A percentile compares a stretch with the other conserved stretches of the same genome.
These are phyloP conservation scores for Rhombomys opimus DNA, from an alignment of 2,113 vertebrate species.

Conservation along the genomic window DNA sequence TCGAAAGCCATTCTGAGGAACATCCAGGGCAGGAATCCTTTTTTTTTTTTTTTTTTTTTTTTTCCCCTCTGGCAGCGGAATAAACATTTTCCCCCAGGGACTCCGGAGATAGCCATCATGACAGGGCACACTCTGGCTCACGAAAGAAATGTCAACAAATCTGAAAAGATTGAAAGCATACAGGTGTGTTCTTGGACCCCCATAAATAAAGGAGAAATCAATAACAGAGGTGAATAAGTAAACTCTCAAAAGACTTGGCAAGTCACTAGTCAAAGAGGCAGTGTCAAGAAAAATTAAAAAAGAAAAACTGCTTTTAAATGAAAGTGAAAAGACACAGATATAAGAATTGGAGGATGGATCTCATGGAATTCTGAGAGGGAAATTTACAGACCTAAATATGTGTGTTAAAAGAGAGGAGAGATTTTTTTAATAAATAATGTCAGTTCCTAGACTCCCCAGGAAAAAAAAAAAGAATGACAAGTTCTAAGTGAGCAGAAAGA, in stretches of 20 bases:
- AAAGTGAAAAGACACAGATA: neutral
- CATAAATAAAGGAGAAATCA: neutral
- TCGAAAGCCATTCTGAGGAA: neutral
- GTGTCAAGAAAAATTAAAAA: neutral
- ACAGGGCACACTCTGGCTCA: neutral
- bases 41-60: no score
- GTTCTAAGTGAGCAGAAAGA: neutral
- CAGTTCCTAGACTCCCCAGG: neutral
- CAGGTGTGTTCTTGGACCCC: constrained; percentile 28
- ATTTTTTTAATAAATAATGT: neutral
- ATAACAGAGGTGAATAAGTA: neutral
- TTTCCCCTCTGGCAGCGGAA: neutral
- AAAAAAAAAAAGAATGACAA: neutral
- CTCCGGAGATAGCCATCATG: neutral
- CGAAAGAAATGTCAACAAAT: neutral
- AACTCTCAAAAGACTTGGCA: neutral
- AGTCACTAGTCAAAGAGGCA: neutral
- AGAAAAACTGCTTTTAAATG: neutral
- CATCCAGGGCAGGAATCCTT: neutral
- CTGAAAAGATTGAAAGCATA: neutral
- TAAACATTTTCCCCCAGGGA: neutral
- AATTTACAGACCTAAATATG: neutral
- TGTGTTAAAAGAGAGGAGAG: neutral
- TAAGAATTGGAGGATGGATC: neutral
- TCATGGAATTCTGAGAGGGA: neutral